Conservation (phyloP, 2,888 invertebrate genomes). For the Eupeodes luniger region DNA sequence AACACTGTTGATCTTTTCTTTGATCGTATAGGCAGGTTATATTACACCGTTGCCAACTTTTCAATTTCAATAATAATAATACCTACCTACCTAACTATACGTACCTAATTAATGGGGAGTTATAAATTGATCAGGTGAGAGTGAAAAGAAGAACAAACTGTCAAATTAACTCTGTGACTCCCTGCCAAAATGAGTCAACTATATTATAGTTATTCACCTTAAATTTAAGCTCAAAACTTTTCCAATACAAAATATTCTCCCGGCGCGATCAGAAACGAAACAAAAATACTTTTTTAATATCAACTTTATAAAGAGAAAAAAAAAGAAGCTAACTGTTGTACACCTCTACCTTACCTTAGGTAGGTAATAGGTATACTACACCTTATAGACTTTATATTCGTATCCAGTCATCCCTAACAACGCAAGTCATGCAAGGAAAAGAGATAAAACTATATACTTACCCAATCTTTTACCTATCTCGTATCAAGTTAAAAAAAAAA, state of each 20-base stretch:
- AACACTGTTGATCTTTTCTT: neutral
- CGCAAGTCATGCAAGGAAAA: slow-evolving; percentile 58
- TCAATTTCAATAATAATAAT: neutral
- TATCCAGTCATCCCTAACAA: slow-evolving; percentile 59
- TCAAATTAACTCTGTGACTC: neutral
- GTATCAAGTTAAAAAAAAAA: neutral
- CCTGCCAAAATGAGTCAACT: neutral
- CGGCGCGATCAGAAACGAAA: slow-evolving; percentile 16
- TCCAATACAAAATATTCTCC: neutral
- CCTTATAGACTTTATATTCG: neutral
- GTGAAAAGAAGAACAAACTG: slow-evolving; percentile 8
- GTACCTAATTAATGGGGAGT: slow-evolving; percentile 25
- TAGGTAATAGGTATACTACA: neutral
- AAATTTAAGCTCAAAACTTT: neutral
- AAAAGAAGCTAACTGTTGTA: slow-evolving; percentile 22
- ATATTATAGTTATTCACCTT: neutral
- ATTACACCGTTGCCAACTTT: slow-evolving; percentile 25
- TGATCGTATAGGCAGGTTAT: slow-evolving; percentile 1
- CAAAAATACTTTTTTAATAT: slow-evolving; percentile 19
- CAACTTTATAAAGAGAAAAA: neutral
- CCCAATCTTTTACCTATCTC: neutral
- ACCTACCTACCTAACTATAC: neutral
- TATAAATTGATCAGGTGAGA: slow-evolving; percentile 17
- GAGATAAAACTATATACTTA: slow-evolving; percentile 55
- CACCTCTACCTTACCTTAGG: neutral